phyloP scores from a whole-genome alignment of 2,888 invertebrate genomes.

The Antitype chi region DNA sequence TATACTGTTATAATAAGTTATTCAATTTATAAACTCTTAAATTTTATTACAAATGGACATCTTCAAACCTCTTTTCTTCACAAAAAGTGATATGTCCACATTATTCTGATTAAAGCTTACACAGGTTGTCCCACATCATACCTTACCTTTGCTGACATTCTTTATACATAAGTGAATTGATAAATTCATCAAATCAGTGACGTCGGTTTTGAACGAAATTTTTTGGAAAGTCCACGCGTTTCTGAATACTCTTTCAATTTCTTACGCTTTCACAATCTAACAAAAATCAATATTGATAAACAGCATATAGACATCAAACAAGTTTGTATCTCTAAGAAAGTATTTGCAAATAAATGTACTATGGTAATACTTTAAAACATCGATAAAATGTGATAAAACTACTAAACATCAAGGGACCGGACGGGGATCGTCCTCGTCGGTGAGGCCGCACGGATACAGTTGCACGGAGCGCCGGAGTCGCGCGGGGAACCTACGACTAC shows the following conservation, averaged over 20 bases:
- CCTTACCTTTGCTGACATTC: slow-evolving; percentile 55
- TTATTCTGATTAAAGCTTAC: slow-evolving; percentile 83
- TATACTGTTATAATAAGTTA: slow-evolving; percentile 68
- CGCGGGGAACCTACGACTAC: slow-evolving; percentile 38
- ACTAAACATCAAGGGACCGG: slow-evolving; percentile 79
- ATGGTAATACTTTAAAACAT: slow-evolving; percentile 75
- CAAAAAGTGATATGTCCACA: slow-evolving; percentile 82
- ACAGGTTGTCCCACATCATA: slow-evolving; percentile 71
- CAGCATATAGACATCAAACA: slow-evolving; percentile 70
- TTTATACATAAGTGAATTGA: slow-evolving; percentile 51
- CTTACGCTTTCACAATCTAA: slow-evolving; percentile 59
- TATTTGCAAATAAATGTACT: slow-evolving; percentile 78
- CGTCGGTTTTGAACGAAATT: slow-evolving; percentile 37
- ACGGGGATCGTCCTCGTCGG: slow-evolving; percentile 73
- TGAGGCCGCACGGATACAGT: slow-evolving; percentile 25
- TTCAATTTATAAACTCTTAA: slow-evolving; percentile 69
- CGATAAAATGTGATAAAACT: slow-evolving; percentile 75
- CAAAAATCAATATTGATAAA: slow-evolving; percentile 66
- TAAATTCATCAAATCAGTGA: slow-evolving; percentile 51
- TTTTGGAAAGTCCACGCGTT: slow-evolving; percentile 38
- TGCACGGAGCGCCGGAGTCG: slow-evolving; percentile 18
- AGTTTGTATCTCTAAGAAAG: slow-evolving; percentile 67
- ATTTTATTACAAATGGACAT: slow-evolving; percentile 78
- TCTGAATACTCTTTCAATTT: slow-evolving; percentile 51
- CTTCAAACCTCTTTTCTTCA: slow-evolving; percentile 67